Conservation (phyloP, 2,888 invertebrate genomes). For the Drosophila kambysellisi region DNA sequence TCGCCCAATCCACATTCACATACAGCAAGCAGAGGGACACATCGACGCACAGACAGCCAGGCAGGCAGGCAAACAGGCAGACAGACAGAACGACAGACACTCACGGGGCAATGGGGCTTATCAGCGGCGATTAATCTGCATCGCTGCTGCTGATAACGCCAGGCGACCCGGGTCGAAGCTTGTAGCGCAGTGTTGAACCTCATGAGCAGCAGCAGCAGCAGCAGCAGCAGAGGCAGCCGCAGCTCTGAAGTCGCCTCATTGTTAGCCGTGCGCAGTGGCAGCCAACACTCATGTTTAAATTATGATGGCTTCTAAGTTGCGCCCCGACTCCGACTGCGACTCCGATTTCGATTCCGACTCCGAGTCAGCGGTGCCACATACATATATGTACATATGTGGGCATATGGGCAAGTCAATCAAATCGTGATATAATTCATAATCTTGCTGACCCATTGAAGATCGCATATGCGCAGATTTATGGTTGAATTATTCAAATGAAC, state of each 20-base stretch:
- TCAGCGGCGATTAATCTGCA: constrained; percentile 83
- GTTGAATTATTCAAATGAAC: constrained; percentile 10
- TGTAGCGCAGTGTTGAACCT: constrained; percentile 56
- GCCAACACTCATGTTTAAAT: constrained; percentile 81
- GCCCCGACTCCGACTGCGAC: constrained; percentile 34
- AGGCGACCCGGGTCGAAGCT: constrained; percentile 67
- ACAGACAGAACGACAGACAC: constrained; percentile 34
- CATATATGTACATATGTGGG: constrained; percentile 50
- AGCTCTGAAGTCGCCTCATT: constrained; percentile 53
- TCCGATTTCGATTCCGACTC: constrained; percentile 14
- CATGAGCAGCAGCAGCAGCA: constrained; percentile 30
- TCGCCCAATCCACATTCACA: constrained; percentile 32
- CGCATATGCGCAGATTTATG: constrained; percentile 37
- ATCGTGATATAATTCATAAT: constrained; percentile 57
- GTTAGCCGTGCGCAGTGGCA: constrained; percentile 76
- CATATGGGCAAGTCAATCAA: constrained; percentile 54
- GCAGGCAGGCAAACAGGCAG: constrained; percentile 21
- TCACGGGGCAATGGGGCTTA: constrained; percentile 63
- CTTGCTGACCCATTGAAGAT: constrained; percentile 62
- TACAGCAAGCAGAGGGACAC: constrained; percentile 8
- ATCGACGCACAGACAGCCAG: constrained; percentile 43
- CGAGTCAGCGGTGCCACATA: constrained; percentile 12
- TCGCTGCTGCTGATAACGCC: constrained; percentile 79
- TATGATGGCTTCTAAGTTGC: constrained; percentile 82
- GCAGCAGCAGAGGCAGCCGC: constrained; percentile 2